These are phyloP conservation scores for Nephrotoma appendiculata DNA, from an alignment of 2,888 invertebrate genomes.

Conservation along the genomic window DNA sequence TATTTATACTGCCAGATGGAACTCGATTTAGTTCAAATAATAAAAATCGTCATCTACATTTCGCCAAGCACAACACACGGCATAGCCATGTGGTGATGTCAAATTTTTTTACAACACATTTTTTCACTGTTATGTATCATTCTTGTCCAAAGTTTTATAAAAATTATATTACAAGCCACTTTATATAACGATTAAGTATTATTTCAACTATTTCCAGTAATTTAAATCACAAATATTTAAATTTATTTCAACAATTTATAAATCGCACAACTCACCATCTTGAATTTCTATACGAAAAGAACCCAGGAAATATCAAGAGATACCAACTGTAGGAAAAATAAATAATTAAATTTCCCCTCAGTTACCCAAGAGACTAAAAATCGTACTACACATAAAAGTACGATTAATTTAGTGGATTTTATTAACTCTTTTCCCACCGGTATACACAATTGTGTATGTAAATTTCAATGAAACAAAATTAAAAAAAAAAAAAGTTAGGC, in stretches of 20 bases:
- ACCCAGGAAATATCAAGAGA: conserved; percentile 17
- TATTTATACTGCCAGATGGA: neutral
- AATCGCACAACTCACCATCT: conserved; percentile 28
- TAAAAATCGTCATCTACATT: neutral
- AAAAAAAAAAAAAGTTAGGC: no score
- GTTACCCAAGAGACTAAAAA: neutral
- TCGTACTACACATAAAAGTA: neutral
- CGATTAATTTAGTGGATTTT: no score
- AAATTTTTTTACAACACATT: neutral
- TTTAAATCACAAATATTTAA: neutral
- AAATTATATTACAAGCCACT: neutral
- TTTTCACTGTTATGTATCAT: neutral
- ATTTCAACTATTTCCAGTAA: neutral
- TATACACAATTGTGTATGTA: no score
- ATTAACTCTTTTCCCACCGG: no score
- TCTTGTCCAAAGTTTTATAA: neutral
- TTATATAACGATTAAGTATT: neutral
- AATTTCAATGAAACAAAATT: no score
- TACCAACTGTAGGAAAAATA: neutral
- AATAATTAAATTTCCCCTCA: neutral
- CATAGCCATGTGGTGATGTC: conserved; percentile 7
- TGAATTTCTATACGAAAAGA: conserved; percentile 30
- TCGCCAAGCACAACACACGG: neutral
- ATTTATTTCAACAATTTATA: conserved; percentile 10
- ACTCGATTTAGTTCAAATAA: neutral